Base-by-base conservation (phyloP, 2,797 vertebrate species). In the Eospalax fontanierii region DNA sequence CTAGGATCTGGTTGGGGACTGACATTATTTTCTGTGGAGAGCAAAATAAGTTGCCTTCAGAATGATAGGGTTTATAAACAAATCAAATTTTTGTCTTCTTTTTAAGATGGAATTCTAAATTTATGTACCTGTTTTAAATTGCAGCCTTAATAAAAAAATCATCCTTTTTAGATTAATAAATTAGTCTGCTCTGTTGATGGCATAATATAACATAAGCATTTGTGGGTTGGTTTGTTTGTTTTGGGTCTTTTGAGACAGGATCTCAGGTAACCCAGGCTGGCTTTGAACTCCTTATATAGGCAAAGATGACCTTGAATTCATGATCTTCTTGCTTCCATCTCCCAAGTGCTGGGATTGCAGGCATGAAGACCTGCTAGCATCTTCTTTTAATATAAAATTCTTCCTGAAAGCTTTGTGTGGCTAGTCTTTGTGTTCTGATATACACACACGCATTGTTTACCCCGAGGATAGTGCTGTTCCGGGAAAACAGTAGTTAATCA, bases 21-120 rank as follows among this genome's bases (percentile, higher is more conserved):
- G 7, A 68, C 0, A 0, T 74, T 3, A 30, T 63, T 57, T 74
- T 89, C 66, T 75, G 26, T 76, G 74, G 33, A 70, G 21, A 76
- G 16, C 22, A 93, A 93, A 93, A 57, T 21, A 76, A n/a, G 30
- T 35, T 50, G 38, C 89, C 40, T 81, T 94, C n/a, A 81, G 46
- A 93, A 94, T 75, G 38, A 73, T 38, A 71, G 19, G 33, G 84
- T 91, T 83, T 83, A 89, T 35, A 76, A 24, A 66, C 22, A 85
- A 70, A 75, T 81, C 71, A 65, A 68, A 63, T 61, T 79, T n/a
- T 35, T 14, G 28, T 86, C 70, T 81, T 87, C 75, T 93, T 68
- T 75, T 92, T 40, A 19, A 88, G 38, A 63, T 80, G 21, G 38
- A 85, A 6, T 50, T 75, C 90, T 30, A 94, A 85, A 90, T 63